These are phyloP conservation scores for Theodoxus fluviatilis DNA, from an alignment of 2,888 invertebrate species.

Conservation along the genomic window DNA sequence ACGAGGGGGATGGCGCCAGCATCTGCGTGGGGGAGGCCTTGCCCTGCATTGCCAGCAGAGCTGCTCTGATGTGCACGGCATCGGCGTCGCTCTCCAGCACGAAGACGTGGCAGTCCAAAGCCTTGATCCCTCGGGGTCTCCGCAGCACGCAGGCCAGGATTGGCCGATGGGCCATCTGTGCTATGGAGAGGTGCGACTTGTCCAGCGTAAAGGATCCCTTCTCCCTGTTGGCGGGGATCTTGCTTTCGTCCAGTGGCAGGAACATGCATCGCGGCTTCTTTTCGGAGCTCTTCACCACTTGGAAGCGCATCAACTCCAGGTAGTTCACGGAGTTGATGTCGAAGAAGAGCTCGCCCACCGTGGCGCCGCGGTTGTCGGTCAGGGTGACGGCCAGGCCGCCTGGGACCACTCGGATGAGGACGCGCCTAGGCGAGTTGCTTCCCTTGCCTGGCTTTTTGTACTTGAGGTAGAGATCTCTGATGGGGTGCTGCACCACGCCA, in stretches of 20 bases:
- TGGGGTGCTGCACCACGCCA: conserved; percentile 95
- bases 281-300: conserved; percentile 53
- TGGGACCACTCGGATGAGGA: conserved; percentile 75
- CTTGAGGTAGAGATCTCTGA: conserved; percentile 93
- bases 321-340: conserved; percentile 69
- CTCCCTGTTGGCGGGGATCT: conserved; percentile 49
- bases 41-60: no score
- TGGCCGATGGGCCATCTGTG: conserved; percentile 92
- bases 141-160: conserved; percentile 95
- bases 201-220: conserved; percentile 86
- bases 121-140: conserved; percentile 94
- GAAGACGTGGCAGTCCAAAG: conserved; percentile 98
- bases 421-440: conserved; percentile 37
- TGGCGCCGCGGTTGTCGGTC: conserved; percentile 94
- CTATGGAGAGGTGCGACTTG: conserved; percentile 92
- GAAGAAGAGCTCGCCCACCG: conserved; percentile 76
- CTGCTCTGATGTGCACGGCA: conserved; percentile 45
- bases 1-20: conserved; percentile 27
- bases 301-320: conserved; percentile 60
- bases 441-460: conserved; percentile 72
- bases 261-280: conserved; percentile 69
- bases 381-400: conserved; percentile 90
- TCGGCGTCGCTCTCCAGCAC: conserved; percentile 70
- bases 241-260: conserved; percentile 73
- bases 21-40: no score